Evolutionary conservation across 2,888 invertebrate species (phyloP), one percentile per base, ranked within the genome.

Genomic region (Microctonus aethiopoides): DNA sequence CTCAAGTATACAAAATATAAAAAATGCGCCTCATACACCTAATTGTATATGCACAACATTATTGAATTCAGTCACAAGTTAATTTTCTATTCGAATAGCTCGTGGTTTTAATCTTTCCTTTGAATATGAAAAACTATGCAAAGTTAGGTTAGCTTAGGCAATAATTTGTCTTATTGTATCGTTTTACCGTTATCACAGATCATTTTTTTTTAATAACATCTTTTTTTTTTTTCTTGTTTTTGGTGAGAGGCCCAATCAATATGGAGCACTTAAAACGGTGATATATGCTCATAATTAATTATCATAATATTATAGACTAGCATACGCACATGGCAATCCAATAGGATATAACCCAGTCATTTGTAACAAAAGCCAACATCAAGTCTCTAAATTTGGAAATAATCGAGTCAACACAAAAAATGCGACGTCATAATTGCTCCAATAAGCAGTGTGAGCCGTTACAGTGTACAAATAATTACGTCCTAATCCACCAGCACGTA

Each of bases 381-480:
- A 86, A 77, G 84, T 81, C 74, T 88, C 88, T 74, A 88, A 76
- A 66, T 87, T 86, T n/a, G 88, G 88, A 71, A 88, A 88, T 13
- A 89, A 82, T 77, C 87, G 85, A 13, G 88, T 89, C 62, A 91
- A 84, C 68, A 91, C 87, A 82, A 92, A 92, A 83, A 89, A 89
- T 20, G 91, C 91, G 39, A 91, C 89, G 77, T 92, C 92, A 65
- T 89, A 89, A 78, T 90, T 90, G 76, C 86, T 88, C 92, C 92
- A 92, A 82, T 92, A 92, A 34, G 89, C 88, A 0, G 91, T 91
- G 82, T 92, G 92, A 0, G 91, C 90, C 36, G 90, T 90, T 62
- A 91, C 86, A 52, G 90, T 89, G 57, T 90, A 88, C 65, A 91
- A 85, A 82, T 91, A 91, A 76, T 89, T 89, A 76, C 88, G 88